phyloP scores from a whole-genome alignment of 2,888 invertebrate species.

The Sphinx pinastri region DNA sequence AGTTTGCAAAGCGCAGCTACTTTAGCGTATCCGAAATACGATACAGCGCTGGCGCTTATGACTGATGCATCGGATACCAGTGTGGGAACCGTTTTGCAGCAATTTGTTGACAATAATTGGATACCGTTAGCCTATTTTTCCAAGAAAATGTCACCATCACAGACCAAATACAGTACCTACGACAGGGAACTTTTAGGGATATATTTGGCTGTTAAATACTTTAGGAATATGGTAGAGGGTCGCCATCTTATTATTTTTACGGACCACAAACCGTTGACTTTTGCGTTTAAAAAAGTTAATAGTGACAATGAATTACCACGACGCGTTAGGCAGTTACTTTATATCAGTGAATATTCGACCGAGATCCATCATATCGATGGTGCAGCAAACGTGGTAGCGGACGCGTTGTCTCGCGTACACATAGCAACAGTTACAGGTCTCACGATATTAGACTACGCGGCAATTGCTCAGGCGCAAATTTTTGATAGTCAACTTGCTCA shows the following conservation, averaged over 20 bases:
- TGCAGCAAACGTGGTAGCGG: constrained; percentile 34
- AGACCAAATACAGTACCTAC: constrained; percentile 32
- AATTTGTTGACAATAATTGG: constrained; percentile 28
- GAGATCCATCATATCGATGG: constrained; percentile 34
- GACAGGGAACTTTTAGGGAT: constrained; percentile 32
- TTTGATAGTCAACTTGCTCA: constrained; percentile 10
- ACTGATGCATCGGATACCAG: constrained; percentile 33
- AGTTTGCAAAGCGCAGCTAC: constrained; percentile 29
- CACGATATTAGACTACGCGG: constrained; percentile 27
- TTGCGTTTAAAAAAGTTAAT: constrained; percentile 28
- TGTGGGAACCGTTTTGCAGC: constrained; percentile 31
- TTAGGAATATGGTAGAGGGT: constrained; percentile 33
- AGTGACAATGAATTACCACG: constrained; percentile 35
- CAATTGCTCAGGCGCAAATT: constrained; percentile 29
- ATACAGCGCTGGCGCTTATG: constrained; percentile 29
- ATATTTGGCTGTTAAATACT: constrained; percentile 30
- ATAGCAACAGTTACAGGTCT: constrained; percentile 33
- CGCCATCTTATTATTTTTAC: constrained; percentile 30
- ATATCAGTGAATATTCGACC: constrained; percentile 38
- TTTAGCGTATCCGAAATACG: constrained; percentile 4
- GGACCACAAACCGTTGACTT: constrained; percentile 35
- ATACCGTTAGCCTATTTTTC: constrained; percentile 32
- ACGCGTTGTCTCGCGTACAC: constrained; percentile 34
- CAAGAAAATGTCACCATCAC: constrained; percentile 24
- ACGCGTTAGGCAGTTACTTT: constrained; percentile 35